Base-by-base conservation (phyloP, 2,888 invertebrate species). In the Acanthosepion lycidas region DNA sequence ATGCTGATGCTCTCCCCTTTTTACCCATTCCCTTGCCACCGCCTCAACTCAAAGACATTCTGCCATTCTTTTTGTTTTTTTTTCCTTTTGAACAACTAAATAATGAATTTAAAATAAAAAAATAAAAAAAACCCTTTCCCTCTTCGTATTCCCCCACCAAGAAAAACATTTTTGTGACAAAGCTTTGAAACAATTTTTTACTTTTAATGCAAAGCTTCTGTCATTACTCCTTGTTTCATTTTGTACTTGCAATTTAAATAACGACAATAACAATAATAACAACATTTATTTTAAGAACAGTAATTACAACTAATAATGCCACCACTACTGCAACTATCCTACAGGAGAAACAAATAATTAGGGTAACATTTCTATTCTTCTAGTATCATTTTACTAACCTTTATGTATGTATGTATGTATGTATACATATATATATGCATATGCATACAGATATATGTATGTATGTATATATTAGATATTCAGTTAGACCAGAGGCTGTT, bases 301-400 rank as follows among this genome's bases (percentile, higher is more conserved):
- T 15, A 51, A 64, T 26, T 26, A 64, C 26, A 26, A 64, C 64
- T 26, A 64, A 23, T 64, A 64, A 23, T 28, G 26, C 23, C 64
- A 78, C 78, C n/a, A 78, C n/a, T 78, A 78, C 6, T n/a, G 33
- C n/a, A 9, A 18, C 78, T 33, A 78, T n/a, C 33, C 78, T 33
- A 78, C 78, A 78, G 78, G n/a, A n/a, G n/a, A 78, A 33, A 15
- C 9, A n/a, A 78, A 15, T 78, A 78, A n/a, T n/a, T 78, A 78
- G 78, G 78, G 33, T 78, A n/a, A 78, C 78, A 78, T 78, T 78
- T 78, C n/a, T 78, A 78, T 78, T 78, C 78, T n/a, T n/a, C 78
- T 78, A 78, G 78, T 78, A 78, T 78, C 78, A 78, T 78, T 78
- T 78, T 78, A 78, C 78, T 78, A 78, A 78, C 78, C 78, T 78